Conservation (phyloP, 1,140 invertebrate genomes). For the Theocolax elegans region DNA sequence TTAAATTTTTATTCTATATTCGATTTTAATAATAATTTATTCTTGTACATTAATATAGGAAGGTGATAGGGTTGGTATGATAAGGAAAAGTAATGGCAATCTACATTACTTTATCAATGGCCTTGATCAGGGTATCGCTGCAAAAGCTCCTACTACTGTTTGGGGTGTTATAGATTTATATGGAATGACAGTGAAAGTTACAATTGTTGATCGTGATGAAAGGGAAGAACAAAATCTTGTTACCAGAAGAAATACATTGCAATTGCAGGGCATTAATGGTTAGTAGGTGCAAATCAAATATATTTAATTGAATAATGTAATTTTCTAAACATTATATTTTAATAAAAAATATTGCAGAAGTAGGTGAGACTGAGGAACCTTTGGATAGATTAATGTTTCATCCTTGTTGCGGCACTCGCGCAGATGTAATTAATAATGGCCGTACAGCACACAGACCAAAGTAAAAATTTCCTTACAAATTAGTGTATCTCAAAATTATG, state of each 20-base stretch:
- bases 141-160: conserved; percentile 79
- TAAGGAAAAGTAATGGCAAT: conserved; percentile 83
- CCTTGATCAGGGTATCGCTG: conserved; percentile 90
- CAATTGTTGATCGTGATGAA: conserved; percentile 84
- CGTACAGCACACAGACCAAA: conserved; percentile 91
- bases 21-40: not conserved
- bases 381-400: conserved; percentile 85
- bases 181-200: conserved; percentile 95
- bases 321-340: not conserved
- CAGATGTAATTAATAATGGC: conserved; percentile 89
- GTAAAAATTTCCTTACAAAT: conserved; percentile 63
- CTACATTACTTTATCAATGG: conserved; percentile 95
- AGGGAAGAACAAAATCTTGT: conserved; percentile 82
- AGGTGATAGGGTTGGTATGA: conserved; percentile 89
- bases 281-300: not conserved
- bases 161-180: conserved; percentile 96
- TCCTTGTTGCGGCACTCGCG: conserved; percentile 89
- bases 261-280: conserved; percentile 56
- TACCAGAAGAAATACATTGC: conserved; percentile 75
- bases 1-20: not conserved
- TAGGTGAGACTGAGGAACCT: conserved; percentile 63
- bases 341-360: conserved; percentile 49
- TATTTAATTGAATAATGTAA: not conserved
- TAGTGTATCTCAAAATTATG: not conserved
- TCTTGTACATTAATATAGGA: conserved; percentile 67